Evolutionary conservation across 2,888 invertebrate genomes (phyloP).

Genomic region (Lasioglossum malachurum): DNA sequence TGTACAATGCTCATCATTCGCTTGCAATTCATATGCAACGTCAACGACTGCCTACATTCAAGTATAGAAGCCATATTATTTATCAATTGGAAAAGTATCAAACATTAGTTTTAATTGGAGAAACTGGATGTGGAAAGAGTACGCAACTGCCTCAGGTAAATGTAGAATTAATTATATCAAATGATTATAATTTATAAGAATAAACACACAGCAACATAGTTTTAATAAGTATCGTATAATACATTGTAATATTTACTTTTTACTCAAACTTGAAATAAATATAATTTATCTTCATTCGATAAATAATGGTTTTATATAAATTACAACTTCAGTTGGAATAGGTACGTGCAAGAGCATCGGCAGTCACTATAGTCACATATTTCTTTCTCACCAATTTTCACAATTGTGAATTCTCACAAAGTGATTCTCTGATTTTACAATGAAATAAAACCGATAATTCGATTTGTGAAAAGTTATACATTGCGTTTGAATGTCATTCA

Average conservation of each 20-base stretch:
- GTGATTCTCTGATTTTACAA: background rate
- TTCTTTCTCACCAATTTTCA: background rate
- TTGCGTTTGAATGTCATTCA: background rate
- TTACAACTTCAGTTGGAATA: background rate
- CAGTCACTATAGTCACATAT: background rate
- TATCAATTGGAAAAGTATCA: constrained; percentile 96
- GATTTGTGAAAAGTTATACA: background rate
- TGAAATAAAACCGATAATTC: background rate
- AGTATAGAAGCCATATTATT: constrained; percentile 94
- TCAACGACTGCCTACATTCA: constrained; percentile 94
- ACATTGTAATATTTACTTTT: background rate
- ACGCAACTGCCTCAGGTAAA: constrained; percentile 97
- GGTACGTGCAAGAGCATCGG: background rate
- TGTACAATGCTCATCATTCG: constrained; percentile 94
- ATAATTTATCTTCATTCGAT: background rate
- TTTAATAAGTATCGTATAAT: background rate
- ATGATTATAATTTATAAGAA: background rate
- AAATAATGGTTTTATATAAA: background rate
- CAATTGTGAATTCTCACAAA: background rate
- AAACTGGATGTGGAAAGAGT: constrained; percentile 98
- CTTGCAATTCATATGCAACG: constrained; percentile 94
- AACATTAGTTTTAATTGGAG: constrained; percentile 95
- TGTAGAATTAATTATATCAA: constrained; percentile 40
- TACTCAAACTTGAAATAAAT: background rate
- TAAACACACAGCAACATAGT: background rate